Conservation (phyloP, 1,140 invertebrate genomes). For the Wasmannia auropunctata region DNA sequence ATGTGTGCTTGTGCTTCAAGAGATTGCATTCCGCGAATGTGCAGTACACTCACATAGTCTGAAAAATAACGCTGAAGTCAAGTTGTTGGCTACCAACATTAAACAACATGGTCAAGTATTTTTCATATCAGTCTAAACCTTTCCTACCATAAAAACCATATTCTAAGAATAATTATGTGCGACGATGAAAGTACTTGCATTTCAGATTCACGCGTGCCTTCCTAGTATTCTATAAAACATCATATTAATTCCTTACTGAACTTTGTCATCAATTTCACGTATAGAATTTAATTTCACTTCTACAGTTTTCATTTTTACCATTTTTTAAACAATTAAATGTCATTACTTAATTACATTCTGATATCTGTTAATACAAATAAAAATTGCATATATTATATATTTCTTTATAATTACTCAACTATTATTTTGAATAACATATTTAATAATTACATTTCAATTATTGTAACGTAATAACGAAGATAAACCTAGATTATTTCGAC, state of each 20-base stretch:
- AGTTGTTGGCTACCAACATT: background rate
- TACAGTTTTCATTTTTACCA: background rate
- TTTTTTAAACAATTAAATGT: background rate
- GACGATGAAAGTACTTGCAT: background rate
- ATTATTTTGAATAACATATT: no score
- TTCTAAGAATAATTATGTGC: constrained; percentile 2
- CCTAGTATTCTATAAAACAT: background rate
- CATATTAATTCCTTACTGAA: background rate
- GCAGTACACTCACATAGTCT: background rate
- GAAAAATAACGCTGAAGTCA: constrained; percentile 2
- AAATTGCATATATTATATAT: background rate
- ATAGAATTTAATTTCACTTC: background rate
- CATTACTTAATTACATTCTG: background rate
- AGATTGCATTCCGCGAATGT: background rate
- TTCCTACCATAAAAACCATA: background rate
- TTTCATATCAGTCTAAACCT: background rate
- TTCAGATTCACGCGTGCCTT: background rate
- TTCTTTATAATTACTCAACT: background rate
- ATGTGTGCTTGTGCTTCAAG: background rate
- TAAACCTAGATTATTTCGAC: no score
- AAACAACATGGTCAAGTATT: background rate
- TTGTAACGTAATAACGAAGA: no score
- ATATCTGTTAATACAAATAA: background rate
- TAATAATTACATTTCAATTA: no score
- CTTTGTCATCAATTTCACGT: background rate